phyloP scores from a whole-genome alignment of 2,888 invertebrate genomes.

The Lithophane ornitopus region DNA sequence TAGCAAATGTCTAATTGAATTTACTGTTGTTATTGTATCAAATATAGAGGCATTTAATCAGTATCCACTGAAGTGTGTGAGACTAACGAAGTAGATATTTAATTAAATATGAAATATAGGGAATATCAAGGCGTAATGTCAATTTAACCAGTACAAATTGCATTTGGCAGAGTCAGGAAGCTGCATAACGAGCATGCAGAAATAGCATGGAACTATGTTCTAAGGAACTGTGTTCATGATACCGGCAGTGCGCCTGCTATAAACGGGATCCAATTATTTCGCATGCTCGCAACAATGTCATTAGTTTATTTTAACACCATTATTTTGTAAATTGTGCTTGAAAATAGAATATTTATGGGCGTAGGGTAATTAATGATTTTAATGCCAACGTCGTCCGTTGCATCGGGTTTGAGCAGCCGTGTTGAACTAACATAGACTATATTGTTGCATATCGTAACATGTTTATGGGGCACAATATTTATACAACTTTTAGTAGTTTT shows the following conservation, averaged over 20 bases:
- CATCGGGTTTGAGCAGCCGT: background rate
- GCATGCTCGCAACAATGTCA: constrained; percentile 54
- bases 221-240: constrained; percentile 57
- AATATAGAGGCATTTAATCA: constrained; percentile 37
- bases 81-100: constrained; percentile 22
- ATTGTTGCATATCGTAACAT: background rate
- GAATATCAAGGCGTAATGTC: constrained; percentile 34
- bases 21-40: constrained; percentile 40
- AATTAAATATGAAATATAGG: constrained; percentile 52
- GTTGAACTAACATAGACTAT: background rate
- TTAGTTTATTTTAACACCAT: constrained; percentile 55
- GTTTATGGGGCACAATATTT: background rate
- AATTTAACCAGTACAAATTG: constrained; percentile 62
- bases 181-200: constrained; percentile 62
- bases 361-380: constrained; percentile 49
- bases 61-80: constrained; percentile 28
- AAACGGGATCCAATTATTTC: constrained; percentile 72
- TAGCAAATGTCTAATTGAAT: constrained; percentile 56
- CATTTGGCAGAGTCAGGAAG: constrained; percentile 59
- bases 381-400: constrained; percentile 30
- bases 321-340: constrained; percentile 58
- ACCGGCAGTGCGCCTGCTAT: constrained; percentile 69
- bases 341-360: constrained; percentile 57
- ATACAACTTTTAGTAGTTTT: no score
- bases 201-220: constrained; percentile 37